Percentiles rank a stretch among this genome's conserved stretches.
Evolutionary conservation across 2,797 vertebrate species (phyloP).

Genomic region (Myripristis jacobus): DNA sequence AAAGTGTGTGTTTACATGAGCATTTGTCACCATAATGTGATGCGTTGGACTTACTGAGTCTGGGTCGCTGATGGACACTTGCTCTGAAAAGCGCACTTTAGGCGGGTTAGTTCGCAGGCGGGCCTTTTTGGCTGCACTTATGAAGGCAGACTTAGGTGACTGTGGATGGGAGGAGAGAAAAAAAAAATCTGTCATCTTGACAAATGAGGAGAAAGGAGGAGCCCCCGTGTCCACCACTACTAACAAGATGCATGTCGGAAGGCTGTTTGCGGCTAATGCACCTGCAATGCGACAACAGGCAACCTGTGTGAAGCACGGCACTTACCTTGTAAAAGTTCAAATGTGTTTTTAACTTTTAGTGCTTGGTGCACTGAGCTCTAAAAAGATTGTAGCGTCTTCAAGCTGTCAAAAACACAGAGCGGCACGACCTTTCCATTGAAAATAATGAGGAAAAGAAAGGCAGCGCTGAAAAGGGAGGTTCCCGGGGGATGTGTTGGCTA

Average conservation of each 20-base stretch:
- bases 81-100: slow-evolving; percentile 98
- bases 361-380: neutral
- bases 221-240: slow-evolving; percentile 42
- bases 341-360: slow-evolving; percentile 4
- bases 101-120: slow-evolving; percentile 94
- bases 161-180: slow-evolving; percentile 74
- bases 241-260: slow-evolving; percentile 38
- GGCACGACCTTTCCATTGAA: neutral
- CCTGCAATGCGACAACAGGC: slow-evolving; percentile 48
- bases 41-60: slow-evolving; percentile 88
- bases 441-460: neutral
- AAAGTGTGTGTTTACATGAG: slow-evolving; percentile 14
- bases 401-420: neutral
- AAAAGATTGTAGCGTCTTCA: slow-evolving; percentile 1
- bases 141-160: slow-evolving; percentile 99
- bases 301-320: slow-evolving; percentile 33
- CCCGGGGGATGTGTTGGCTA: neutral
- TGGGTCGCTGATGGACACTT: slow-evolving; percentile 94
- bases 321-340: slow-evolving; percentile 23
- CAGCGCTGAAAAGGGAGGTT: neutral
- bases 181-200: slow-evolving; percentile 27
- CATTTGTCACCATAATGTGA: slow-evolving; percentile 22
- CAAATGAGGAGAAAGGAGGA: slow-evolving; percentile 52
- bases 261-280: slow-evolving; percentile 24
- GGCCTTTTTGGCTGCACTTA: slow-evolving; percentile 98